Base-by-base conservation (phyloP, 1,140 invertebrate species). In the Druon quercuslanigerum region DNA sequence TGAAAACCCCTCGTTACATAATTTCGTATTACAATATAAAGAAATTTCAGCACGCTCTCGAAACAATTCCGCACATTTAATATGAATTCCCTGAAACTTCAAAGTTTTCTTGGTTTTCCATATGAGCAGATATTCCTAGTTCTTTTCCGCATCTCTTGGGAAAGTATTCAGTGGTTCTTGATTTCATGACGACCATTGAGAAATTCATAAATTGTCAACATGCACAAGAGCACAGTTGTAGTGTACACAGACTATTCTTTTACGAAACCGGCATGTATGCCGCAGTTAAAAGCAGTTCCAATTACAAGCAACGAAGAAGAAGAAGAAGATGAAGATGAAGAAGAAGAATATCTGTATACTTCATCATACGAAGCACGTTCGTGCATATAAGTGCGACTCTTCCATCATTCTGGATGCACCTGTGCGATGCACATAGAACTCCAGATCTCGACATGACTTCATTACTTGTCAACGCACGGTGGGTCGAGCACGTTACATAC, bases 401-500 rank as follows among this genome's bases (percentile, higher is more conserved):
- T 66, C 13, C 57, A 66, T 66, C 25, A 20, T 66, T 66, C 25
- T 66, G 33, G 57, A 40, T 66, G 57, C 57, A 66, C 57, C 57
- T 66, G 57, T 66, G 57, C 57, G 20, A 66, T 66, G 57, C 57
- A 12, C 57, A 40, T 66, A 66, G 57, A 66, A 33, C 57, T 9
- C 57, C 14, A 33, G 57, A 40, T 66, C 20, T 33, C 20, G 20
- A 66, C 57, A 66, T 66, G 57, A 66, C 57, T 66, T 66, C 57
- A 66, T 66, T 66, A 66, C 57, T 66, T 66, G 57, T 66, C 57
- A 66, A 25, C 57, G 57, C 57, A 66, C 57, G 57, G 57, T 66
- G 57, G 57, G 57, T 66, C 57, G 57, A 66, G 57, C 20, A 40
- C 25, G 57, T 66, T 66, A 66, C 33, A 33, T 33, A 66, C 25